Evolutionary conservation across 2,113 vertebrate species (phyloP).

Genomic region (Barnardius zonarius): DNA sequence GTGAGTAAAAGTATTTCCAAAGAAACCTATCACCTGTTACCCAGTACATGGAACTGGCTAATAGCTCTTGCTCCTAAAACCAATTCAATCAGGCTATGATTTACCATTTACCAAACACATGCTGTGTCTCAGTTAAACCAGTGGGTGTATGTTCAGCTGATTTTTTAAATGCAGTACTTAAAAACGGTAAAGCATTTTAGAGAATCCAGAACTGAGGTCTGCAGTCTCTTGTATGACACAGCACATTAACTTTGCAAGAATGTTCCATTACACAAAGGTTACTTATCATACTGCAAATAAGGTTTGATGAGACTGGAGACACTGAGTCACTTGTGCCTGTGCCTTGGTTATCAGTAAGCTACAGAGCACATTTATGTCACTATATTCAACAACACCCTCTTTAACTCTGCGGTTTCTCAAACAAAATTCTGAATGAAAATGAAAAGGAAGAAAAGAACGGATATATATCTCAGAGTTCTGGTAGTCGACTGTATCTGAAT

Average conservation of each 20-base stretch:
- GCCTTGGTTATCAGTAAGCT: not conserved
- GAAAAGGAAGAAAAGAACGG: not conserved
- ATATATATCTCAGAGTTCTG: not conserved
- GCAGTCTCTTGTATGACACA: not conserved
- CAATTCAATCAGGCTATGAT: not conserved
- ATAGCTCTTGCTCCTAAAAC: not conserved
- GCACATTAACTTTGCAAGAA: not conserved
- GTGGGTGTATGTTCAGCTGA: not conserved
- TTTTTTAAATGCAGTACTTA: not conserved
- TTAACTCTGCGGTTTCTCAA: not conserved
- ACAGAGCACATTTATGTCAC: not conserved
- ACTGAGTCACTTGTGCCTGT: rapidly evolving
- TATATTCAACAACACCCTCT: not conserved
- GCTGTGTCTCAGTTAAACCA: not conserved
- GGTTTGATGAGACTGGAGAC: not conserved
- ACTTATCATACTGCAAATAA: not conserved
- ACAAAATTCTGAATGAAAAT: not conserved
- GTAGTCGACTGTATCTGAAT: not conserved
- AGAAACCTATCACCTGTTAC: not conserved
- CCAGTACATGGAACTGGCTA: not conserved
- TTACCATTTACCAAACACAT: not conserved
- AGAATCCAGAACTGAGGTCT: not conserved
- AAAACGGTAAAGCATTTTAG: not conserved
- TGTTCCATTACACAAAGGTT: not conserved
- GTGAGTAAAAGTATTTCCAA: not conserved